Percentiles rank a stretch among this genome's conserved stretches.
These are phyloP conservation scores for Pogonomyrmex barbatus DNA, from an alignment of 1,140 invertebrate species.

Conservation along the genomic window DNA sequence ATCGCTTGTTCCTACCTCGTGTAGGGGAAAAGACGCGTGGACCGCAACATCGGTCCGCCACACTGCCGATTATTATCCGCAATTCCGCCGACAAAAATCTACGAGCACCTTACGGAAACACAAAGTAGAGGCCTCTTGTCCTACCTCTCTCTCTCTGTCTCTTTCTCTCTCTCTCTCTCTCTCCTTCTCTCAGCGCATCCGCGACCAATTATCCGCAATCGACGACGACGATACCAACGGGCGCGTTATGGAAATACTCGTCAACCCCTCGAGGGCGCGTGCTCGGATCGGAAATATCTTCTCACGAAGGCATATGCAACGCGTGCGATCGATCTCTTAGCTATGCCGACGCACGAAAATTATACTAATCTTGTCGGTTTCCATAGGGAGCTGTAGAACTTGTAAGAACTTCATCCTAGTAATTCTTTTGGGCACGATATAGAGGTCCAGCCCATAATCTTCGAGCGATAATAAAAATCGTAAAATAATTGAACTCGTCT, in stretches of 20 bases:
- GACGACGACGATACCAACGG: slow-evolving; percentile 43
- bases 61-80: slow-evolving; percentile 46
- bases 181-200: neutral
- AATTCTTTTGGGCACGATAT: neutral
- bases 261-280: slow-evolving; percentile 27
- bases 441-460: neutral
- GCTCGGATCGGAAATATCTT: slow-evolving; percentile 21
- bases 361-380: slow-evolving; percentile 23
- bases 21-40: neutral
- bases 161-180: neutral
- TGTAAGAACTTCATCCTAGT: neutral
- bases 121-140: neutral
- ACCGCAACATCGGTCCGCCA: slow-evolving; percentile 12
- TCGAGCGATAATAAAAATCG: neutral
- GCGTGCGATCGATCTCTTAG: neutral
- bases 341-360: neutral
- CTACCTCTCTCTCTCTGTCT: neutral
- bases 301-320: slow-evolving; percentile 2
- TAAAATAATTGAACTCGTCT: neutral
- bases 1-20: neutral
- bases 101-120: slow-evolving; percentile 44
- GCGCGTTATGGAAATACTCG: slow-evolving; percentile 50
- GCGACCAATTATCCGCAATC: slow-evolving; percentile 52
- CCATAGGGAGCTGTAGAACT: neutral
- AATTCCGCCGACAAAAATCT: slow-evolving; percentile 35